Conservation (phyloP, 2,797 vertebrate genomes). For the Paratrypauchen microcephalus region DNA sequence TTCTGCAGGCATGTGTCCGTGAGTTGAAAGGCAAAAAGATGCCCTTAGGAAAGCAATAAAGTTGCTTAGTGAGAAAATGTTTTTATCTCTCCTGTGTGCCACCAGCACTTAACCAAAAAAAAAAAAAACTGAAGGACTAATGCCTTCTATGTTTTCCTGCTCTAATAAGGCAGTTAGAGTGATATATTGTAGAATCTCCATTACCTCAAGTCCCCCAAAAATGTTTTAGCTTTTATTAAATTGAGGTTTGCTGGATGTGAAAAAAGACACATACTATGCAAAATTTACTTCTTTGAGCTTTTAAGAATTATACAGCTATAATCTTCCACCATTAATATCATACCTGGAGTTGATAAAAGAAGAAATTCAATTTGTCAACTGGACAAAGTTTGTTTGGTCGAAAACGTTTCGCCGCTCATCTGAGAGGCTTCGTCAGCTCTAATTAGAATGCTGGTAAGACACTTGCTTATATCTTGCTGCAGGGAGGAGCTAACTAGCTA, state of each 20-base stretch:
- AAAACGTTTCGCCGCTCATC: too few species aligned
- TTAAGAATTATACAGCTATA: too few species aligned
- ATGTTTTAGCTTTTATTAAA: too few species aligned
- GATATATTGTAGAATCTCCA: background rate
- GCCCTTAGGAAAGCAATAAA: conserved; percentile 37
- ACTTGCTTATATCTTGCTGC: too few species aligned
- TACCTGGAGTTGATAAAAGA: too few species aligned
- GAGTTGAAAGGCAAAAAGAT: conserved; percentile 59
- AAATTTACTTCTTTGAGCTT: too few species aligned
- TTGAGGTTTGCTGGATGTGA: background rate
- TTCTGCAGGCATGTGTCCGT: conserved; percentile 51
- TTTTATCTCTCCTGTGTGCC: conserved; percentile 14
- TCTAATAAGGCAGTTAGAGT: background rate
- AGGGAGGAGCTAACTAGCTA: too few species aligned
- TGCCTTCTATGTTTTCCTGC: conserved; percentile 20
- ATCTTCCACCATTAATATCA: too few species aligned
- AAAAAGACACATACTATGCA: background rate
- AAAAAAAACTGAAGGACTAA: conserved; percentile 9
- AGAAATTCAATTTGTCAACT: too few species aligned
- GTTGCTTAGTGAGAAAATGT: conserved; percentile 34
- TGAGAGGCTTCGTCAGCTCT: too few species aligned
- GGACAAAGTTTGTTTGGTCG: too few species aligned
- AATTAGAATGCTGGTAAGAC: too few species aligned
- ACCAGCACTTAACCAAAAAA: conserved; percentile 18
- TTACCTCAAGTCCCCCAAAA: background rate